These are phyloP conservation scores for Craterocephalus amniculus DNA, from an alignment of 2,797 vertebrate genomes.

Conservation along the genomic window DNA sequence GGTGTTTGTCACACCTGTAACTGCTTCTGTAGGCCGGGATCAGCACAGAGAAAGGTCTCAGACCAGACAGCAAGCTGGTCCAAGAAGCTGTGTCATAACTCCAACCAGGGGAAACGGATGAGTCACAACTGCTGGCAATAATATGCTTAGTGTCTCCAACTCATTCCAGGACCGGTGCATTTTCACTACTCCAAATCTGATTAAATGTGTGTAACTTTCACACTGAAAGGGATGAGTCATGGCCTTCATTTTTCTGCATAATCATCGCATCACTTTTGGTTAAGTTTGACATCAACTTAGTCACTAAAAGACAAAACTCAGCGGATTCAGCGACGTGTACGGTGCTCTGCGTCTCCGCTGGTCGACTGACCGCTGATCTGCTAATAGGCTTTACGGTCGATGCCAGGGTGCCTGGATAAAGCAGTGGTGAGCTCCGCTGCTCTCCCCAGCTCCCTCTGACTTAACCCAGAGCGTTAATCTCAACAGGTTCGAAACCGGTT, in stretches of 20 bases:
- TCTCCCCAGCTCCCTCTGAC: slow-evolving; percentile 41
- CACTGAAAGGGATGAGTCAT: slow-evolving; percentile 6
- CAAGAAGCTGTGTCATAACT: slow-evolving; percentile 34
- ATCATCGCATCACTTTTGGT: not conserved
- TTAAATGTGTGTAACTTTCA: slow-evolving; percentile 2
- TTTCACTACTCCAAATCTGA: slow-evolving; percentile 4
- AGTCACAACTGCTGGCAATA: slow-evolving; percentile 25
- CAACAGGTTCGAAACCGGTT: slow-evolving; percentile 75
- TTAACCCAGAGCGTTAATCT: slow-evolving; percentile 69
- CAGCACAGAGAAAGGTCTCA: not conserved
- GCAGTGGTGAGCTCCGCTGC: slow-evolving; percentile 41
- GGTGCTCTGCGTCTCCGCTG: slow-evolving; percentile 36
- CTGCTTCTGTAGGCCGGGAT: slow-evolving; percentile 4
- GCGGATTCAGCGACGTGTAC: slow-evolving; percentile 4
- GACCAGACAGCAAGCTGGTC: not conserved
- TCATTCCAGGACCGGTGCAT: slow-evolving; percentile 12
- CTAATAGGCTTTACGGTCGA: slow-evolving; percentile 76
- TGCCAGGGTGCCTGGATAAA: slow-evolving; percentile 70
- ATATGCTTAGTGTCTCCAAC: slow-evolving; percentile 29
- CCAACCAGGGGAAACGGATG: slow-evolving; percentile 16
- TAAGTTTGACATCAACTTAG: not conserved
- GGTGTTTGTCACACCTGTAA: slow-evolving; percentile 10
- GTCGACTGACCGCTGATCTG: slow-evolving; percentile 72
- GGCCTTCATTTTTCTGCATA: not conserved
- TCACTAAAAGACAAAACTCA: not conserved